Evolutionary conservation across 1,140 invertebrate genomes (phyloP).

Genomic region (Agraylea sexmaculata): DNA sequence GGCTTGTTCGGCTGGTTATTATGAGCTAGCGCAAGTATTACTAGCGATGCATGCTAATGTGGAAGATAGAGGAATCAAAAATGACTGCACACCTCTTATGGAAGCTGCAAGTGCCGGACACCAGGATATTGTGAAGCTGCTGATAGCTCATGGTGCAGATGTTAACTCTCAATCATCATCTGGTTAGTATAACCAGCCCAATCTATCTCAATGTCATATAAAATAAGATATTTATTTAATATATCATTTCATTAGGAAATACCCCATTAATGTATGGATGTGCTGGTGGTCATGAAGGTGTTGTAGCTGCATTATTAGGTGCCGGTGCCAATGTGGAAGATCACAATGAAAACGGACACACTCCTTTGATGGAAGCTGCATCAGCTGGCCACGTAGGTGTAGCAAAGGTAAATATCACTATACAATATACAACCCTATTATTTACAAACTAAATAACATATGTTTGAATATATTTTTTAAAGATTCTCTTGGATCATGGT

Average conservation of each 20-base stretch:
- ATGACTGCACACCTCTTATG: constrained; percentile 94
- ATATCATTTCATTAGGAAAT: no score
- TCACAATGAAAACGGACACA: constrained; percentile 98
- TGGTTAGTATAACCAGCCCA: no score
- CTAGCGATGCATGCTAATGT: constrained; percentile 95
- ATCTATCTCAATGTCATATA: no score
- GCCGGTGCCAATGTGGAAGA: constrained; percentile 93
- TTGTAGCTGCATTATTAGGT: constrained; percentile 79
- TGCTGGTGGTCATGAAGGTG: constrained; percentile 88
- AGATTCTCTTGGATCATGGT: constrained; percentile 80
- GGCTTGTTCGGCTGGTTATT: constrained; percentile 88
- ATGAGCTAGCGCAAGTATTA: constrained; percentile 85
- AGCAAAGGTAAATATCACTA: constrained; percentile 59
- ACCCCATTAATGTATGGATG: constrained; percentile 98
- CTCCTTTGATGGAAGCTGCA: constrained; percentile 96
- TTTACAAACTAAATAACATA: background rate
- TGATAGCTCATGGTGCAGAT: constrained; percentile 86
- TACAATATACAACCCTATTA: no score
- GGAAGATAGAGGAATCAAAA: constrained; percentile 84
- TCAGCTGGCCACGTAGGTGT: constrained; percentile 93
- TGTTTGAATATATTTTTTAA: constrained; percentile 11
- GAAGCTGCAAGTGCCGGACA: constrained; percentile 92
- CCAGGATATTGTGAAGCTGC: constrained; percentile 84
- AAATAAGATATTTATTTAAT: constrained; percentile 37
- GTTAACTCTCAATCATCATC: constrained; percentile 93